phyloP scores from a whole-genome alignment of 2,888 invertebrate genomes.

The Plebejus melissa region DNA sequence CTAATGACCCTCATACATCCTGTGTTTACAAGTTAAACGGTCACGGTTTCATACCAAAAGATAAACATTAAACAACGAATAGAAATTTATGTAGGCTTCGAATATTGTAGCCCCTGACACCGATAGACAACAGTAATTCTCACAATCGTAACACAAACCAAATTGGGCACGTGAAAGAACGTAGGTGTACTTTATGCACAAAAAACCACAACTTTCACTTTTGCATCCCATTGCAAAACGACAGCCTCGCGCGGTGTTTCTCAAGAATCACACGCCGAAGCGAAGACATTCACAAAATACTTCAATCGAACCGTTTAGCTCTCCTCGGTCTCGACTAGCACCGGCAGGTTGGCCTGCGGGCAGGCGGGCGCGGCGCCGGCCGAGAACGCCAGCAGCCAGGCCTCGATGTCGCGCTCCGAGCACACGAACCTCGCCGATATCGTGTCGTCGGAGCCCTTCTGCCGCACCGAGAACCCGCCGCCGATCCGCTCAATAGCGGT shows the following conservation, averaged over 20 bases:
- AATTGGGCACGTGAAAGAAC: slow-evolving; percentile 29
- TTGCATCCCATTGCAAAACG: slow-evolving; percentile 65
- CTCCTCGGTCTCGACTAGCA: slow-evolving; percentile 81
- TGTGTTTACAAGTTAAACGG: not conserved
- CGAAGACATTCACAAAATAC: slow-evolving; percentile 47
- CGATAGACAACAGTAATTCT: not conserved
- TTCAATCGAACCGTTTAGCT: slow-evolving; percentile 48
- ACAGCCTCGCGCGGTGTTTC: slow-evolving; percentile 52
- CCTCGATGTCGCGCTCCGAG: slow-evolving; percentile 76
- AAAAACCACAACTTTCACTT: slow-evolving; percentile 67
- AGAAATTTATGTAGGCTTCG: not conserved
- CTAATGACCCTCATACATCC: slow-evolving; percentile 6
- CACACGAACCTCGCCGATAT: slow-evolving; percentile 80
- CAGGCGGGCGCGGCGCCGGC: slow-evolving; percentile 62
- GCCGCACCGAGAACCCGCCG: slow-evolving; percentile 78
- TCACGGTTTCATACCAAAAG: not conserved
- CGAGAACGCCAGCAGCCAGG: slow-evolving; percentile 81
- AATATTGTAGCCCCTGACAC: not conserved
- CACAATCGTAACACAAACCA: slow-evolving; percentile 8
- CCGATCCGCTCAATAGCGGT: slow-evolving; percentile 77
- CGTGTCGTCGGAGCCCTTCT: slow-evolving; percentile 81
- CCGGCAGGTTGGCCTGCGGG: slow-evolving; percentile 76
- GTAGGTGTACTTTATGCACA: slow-evolving; percentile 52
- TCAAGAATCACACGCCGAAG: slow-evolving; percentile 42
- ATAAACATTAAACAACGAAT: not conserved